A percentile compares a stretch with the other conserved stretches of the same genome.
These are phyloP conservation scores for Rhinopomastus cyanomelas DNA, from an alignment of 2,113 vertebrate genomes.

Conservation along the genomic window DNA sequence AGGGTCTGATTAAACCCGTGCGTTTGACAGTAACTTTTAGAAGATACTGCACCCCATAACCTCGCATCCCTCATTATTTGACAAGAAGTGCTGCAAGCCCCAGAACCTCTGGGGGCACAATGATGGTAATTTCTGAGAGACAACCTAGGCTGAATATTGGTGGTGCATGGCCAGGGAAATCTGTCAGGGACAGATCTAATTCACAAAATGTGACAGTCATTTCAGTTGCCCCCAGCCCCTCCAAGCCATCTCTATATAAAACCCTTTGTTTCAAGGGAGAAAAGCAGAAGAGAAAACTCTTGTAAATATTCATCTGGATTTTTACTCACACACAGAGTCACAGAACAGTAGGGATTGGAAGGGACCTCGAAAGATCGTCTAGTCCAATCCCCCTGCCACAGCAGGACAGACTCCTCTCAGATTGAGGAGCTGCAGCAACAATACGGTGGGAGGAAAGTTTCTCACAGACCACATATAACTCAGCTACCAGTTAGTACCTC, in stretches of 20 bases:
- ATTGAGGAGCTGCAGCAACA: slow-evolving; percentile 15
- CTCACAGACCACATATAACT: not conserved
- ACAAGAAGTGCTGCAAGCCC: not conserved
- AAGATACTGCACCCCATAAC: not conserved
- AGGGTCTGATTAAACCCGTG: not conserved
- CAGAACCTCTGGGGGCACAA: not conserved
- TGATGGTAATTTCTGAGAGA: not conserved
- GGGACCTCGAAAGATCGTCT: no score
- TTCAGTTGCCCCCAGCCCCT: not conserved
- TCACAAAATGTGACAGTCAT: not conserved
- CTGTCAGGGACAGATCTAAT: not conserved
- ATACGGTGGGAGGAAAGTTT: slow-evolving; percentile 3
- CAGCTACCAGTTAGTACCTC: not conserved
- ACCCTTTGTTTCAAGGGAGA: not conserved
- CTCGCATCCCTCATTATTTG: not conserved
- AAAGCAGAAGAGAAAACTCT: not conserved
- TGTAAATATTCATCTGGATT: slow-evolving; percentile 12
- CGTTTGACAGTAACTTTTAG: not conserved
- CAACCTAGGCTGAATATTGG: not conserved
- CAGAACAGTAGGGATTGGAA: no score
- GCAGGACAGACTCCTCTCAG: no score
- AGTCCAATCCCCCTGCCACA: no score
- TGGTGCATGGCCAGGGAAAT: not conserved
- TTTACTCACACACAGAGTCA: no score
- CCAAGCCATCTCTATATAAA: not conserved